Percentiles rank a stretch among this genome's conserved stretches.
These are phyloP conservation scores for Mesorhabditis spiculigera DNA, from an alignment of 2,888 invertebrate genomes.

Conservation along the genomic window DNA sequence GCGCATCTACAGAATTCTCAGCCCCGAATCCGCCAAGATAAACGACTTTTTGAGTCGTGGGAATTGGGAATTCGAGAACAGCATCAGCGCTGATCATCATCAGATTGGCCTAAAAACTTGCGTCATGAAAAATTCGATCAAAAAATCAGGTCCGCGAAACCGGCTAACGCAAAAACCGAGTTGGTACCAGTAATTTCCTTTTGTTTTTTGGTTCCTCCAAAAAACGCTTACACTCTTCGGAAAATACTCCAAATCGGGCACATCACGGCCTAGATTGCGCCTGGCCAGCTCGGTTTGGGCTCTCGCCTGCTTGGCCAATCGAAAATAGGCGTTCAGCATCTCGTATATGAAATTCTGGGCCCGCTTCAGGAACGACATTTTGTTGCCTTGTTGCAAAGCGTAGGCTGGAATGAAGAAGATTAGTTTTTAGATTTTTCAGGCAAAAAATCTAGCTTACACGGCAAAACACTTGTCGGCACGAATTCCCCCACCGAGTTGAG, in stretches of 20 bases:
- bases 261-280: not conserved
- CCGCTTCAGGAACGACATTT: not conserved
- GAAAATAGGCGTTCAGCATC: not conserved
- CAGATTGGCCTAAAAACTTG: constrained; percentile 13
- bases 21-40: constrained; percentile 18
- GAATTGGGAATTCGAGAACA: constrained; percentile 12
- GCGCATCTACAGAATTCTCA: not conserved
- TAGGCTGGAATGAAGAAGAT: not conserved
- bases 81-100: constrained; percentile 13
- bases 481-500: constrained; percentile 2
- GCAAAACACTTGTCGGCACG: not conserved
- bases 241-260: not conserved
- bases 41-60: constrained; percentile 13
- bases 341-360: not conserved
- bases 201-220: too few species aligned
- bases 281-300: not conserved
- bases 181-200: too few species aligned
- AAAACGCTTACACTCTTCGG: not conserved
- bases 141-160: too few species aligned
- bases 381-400: not conserved
- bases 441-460: not conserved
- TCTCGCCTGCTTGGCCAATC: not conserved
- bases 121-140: not conserved
- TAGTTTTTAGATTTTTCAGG: too few species aligned
- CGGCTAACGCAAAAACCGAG: too few species aligned